Evolutionary conservation across 2,113 vertebrate genomes (phyloP).

Genomic region (Brevimyrus niger): DNA sequence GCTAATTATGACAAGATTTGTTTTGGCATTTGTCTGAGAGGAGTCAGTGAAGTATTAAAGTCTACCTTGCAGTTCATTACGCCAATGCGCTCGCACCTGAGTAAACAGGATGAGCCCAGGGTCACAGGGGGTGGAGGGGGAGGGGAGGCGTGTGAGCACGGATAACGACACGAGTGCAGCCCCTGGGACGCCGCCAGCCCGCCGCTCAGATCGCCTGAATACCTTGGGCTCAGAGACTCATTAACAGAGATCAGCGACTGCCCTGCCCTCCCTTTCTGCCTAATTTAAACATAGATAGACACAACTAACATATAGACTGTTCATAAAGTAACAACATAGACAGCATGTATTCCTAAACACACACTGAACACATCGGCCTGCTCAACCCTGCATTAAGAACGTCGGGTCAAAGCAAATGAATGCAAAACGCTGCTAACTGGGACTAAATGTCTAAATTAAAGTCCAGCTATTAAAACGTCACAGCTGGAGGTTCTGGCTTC

Average conservation of each 20-base stretch:
- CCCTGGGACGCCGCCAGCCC: constrained; percentile 31
- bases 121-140: constrained; percentile 28
- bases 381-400: neutral
- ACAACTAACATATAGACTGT: neutral
- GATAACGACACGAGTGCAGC: constrained; percentile 32
- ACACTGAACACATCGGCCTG: neutral
- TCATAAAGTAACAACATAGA: neutral
- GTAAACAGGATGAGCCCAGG: constrained; percentile 62
- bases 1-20: constrained; percentile 98
- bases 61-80: constrained; percentile 92
- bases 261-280: neutral
- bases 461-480: neutral
- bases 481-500: neutral
- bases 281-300: neutral
- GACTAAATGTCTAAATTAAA: neutral
- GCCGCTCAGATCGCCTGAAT: constrained; percentile 36
- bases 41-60: constrained; percentile 82
- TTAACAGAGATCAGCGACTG: neutral
- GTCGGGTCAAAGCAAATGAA: neutral
- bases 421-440: neutral
- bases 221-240: constrained; percentile 26
- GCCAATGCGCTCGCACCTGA: constrained; percentile 78
- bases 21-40: constrained; percentile 90
- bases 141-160: constrained; percentile 27
- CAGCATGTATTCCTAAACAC: neutral